These are phyloP conservation scores for Galerucella calmariensis DNA, from an alignment of 2,888 invertebrate species.

Conservation along the genomic window DNA sequence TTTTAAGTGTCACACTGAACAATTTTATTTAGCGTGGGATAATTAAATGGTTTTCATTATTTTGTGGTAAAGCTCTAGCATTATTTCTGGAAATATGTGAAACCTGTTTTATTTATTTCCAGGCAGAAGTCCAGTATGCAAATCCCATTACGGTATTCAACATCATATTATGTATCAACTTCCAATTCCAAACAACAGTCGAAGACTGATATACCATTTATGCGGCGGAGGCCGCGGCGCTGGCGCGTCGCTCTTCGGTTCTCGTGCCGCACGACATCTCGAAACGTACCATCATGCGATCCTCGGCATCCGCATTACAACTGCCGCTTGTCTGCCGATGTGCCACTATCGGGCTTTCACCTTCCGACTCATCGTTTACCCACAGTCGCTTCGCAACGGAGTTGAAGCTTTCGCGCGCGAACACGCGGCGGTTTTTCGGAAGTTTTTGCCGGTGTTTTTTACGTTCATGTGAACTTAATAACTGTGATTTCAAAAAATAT, in stretches of 20 bases:
- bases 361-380: constrained; percentile 45
- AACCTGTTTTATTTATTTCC: no score
- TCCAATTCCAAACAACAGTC: background rate
- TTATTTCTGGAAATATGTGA: no score
- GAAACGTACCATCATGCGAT: constrained; percentile 56
- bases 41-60: no score
- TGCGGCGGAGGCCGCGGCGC: constrained; percentile 45
- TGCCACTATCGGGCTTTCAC: constrained; percentile 33
- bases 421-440: constrained; percentile 5
- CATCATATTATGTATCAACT: background rate
- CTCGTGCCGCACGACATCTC: constrained; percentile 46
- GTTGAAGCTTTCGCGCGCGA: constrained; percentile 9
- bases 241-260: constrained; percentile 53
- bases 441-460: background rate
- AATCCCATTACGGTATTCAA: no score
- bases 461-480: background rate
- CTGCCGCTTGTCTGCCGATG: constrained; percentile 51
- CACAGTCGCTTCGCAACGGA: constrained; percentile 25
- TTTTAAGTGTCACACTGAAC: no score
- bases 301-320: constrained; percentile 60
- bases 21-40: no score
- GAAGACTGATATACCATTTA: constrained; percentile 19
- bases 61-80: no score
- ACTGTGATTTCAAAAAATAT: background rate
- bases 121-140: no score